These are phyloP conservation scores for Eubucco bourcierii DNA, from an alignment of 2,113 vertebrate species.

Conservation along the genomic window DNA sequence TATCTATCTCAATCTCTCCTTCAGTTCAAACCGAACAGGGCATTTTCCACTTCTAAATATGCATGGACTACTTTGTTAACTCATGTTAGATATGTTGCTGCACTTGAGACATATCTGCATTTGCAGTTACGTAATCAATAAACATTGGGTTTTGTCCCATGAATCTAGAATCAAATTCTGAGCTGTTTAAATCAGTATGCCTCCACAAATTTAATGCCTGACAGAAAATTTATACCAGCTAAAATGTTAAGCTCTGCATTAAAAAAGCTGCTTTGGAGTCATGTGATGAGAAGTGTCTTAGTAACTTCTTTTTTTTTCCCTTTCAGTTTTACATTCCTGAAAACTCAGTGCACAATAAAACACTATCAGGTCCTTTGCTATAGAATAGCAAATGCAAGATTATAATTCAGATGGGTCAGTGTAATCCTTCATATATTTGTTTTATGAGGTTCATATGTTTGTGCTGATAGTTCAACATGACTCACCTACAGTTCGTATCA, in stretches of 20 bases:
- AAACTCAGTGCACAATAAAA: background rate
- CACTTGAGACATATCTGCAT: background rate
- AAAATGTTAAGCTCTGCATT: conserved; percentile 15
- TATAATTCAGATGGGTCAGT: background rate
- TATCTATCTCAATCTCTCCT: background rate
- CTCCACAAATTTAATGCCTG: conserved; percentile 20
- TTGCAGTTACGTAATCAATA: conserved; percentile 40
- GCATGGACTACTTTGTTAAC: background rate
- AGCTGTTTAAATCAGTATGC: background rate
- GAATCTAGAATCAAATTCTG: conserved; percentile 1
- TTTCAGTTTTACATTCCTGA: background rate
- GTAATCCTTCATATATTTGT: conserved; percentile 8
- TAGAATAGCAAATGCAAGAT: background rate
- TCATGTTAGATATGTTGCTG: background rate
- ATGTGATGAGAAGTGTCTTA: background rate
- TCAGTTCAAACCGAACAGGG: background rate
- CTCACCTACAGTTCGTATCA: conserved; percentile 52
- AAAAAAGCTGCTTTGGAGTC: background rate
- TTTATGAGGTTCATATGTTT: conserved; percentile 25
- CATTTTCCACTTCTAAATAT: conserved; percentile 1
- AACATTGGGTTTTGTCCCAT: background rate
- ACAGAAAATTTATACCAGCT: conserved; percentile 15
- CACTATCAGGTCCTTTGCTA: background rate
- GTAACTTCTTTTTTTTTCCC: background rate
- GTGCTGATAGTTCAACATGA: conserved; percentile 47